Conservation (phyloP, 2,888 invertebrate genomes). For the Ochropleura leucogaster region DNA sequence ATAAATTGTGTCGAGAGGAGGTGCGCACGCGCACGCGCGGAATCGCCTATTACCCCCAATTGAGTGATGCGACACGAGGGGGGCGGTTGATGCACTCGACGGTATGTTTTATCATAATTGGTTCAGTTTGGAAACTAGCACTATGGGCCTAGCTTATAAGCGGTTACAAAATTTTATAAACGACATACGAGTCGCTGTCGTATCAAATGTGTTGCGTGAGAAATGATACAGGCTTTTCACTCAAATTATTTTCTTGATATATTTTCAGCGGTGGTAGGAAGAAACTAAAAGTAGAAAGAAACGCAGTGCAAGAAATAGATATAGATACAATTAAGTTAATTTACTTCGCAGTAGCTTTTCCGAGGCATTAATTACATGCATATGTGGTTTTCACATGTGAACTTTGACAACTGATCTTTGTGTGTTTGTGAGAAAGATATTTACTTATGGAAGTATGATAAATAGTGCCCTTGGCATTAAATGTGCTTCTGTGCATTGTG, state of each 20-base stretch:
- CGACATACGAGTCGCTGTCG: background rate
- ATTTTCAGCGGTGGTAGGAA: background rate
- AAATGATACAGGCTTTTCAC: background rate
- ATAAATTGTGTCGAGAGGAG: slow-evolving; percentile 41
- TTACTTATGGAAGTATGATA: background rate
- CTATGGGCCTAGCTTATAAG: background rate
- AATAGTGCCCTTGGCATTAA: background rate
- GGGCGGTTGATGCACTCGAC: slow-evolving; percentile 16
- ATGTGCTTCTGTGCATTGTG: background rate
- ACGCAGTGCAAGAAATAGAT: slow-evolving; percentile 2
- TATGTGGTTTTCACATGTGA: no score
- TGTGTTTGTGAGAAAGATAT: background rate
- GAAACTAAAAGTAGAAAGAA: background rate
- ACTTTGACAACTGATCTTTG: no score
- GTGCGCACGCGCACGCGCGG: slow-evolving; percentile 47
- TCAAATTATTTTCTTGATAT: background rate
- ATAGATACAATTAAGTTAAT: background rate
- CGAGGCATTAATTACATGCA: no score
- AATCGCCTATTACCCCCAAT: slow-evolving; percentile 53
- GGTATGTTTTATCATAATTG: slow-evolving; percentile 10
- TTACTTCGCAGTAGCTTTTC: slow-evolving; percentile 14
- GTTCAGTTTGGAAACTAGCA: background rate
- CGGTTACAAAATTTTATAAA: background rate
- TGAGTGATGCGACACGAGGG: slow-evolving; percentile 35
- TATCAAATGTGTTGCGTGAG: background rate